Conservation (phyloP, 2,797 vertebrate species). For the Pseudochirops cupreus region DNA sequence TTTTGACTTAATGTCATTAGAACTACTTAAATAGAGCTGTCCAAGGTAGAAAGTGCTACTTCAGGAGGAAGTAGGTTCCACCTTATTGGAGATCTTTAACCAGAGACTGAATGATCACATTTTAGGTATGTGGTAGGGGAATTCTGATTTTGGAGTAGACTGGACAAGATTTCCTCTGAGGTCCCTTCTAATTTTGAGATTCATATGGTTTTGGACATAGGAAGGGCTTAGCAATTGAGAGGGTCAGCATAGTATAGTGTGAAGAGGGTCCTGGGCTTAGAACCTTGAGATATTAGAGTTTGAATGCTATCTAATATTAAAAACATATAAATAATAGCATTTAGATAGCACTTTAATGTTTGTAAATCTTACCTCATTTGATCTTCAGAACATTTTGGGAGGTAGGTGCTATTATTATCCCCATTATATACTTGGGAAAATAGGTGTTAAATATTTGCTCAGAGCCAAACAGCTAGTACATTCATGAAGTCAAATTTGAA, state of each 20-base stretch:
- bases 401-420: not conserved
- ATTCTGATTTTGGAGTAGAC: not conserved
- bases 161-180: not conserved
- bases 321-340: not conserved
- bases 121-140: not conserved
- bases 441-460: not conserved
- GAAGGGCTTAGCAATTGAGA: not conserved
- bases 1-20: not conserved
- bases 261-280: not conserved
- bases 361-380: not conserved
- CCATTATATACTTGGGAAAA: not conserved
- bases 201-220: not conserved
- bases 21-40: not conserved
- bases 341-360: not conserved
- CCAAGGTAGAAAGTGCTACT: not conserved
- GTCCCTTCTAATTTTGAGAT: not conserved
- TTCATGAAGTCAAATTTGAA: not conserved
- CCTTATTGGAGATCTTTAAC: not conserved
- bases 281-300: not conserved
- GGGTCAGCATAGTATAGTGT: not conserved
- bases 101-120: not conserved
- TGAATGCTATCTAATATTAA: not conserved
- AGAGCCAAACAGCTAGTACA: not conserved
- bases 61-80: not conserved
- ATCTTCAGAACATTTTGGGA: not conserved